Percentiles rank a stretch among this genome's conserved stretches.
Evolutionary conservation across 2,113 vertebrate genomes (phyloP).

Genomic region (Aspiorhynchus laticeps): DNA sequence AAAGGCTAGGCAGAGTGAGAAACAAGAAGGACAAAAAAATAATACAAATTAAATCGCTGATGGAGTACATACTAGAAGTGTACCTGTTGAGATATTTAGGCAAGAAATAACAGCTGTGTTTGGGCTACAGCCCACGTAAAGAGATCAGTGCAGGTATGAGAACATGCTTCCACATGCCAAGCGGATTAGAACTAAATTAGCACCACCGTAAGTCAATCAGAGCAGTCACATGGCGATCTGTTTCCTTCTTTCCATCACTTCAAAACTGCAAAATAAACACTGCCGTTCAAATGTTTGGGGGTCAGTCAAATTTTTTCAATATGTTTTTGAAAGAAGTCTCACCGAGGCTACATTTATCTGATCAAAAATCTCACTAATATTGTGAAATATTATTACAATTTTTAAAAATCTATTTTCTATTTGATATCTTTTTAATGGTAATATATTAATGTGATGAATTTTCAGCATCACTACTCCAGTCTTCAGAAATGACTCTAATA

Average conservation of each 20-base stretch:
- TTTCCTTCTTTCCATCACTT: slow-evolving; percentile 10
- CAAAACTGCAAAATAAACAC: background rate
- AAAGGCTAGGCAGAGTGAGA: background rate
- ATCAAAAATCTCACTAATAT: background rate
- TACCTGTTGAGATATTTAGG: background rate
- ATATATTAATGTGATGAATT: background rate
- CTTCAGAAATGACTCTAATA: background rate
- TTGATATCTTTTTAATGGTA: background rate
- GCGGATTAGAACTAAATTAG: slow-evolving; percentile 30
- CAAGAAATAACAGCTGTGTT: slow-evolving; percentile 30
- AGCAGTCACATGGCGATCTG: slow-evolving; percentile 7
- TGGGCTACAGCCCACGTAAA: slow-evolving; percentile 8
- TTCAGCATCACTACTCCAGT: background rate
- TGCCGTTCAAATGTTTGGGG: background rate
- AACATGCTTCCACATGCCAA: slow-evolving; percentile 2
- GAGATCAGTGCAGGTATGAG: slow-evolving; percentile 17
- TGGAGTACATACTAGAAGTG: background rate
- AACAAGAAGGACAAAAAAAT: background rate
- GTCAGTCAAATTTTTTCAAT: background rate
- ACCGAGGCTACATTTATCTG: background rate
- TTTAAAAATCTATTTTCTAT: background rate
- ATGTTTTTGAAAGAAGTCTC: background rate
- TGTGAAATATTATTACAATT: background rate
- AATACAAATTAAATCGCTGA: background rate
- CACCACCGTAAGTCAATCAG: slow-evolving; percentile 14